Conservation (phyloP, 2,113 vertebrate genomes). For the Suncus etruscus region DNA sequence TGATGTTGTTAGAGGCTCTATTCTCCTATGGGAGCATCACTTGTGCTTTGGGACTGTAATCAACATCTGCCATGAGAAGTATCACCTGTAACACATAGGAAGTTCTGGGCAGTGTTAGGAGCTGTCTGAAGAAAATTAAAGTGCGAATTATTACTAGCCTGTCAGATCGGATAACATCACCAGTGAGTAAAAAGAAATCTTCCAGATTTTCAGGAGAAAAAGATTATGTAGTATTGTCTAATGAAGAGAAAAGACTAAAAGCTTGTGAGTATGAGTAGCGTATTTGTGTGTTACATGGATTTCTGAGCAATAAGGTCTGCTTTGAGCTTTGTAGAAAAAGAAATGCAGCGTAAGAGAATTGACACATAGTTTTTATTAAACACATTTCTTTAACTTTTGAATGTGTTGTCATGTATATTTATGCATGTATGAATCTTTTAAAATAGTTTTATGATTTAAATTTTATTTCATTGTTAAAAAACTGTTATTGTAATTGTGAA, state of each 20-base stretch:
- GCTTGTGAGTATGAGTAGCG: constrained; percentile 85
- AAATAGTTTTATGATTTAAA: constrained; percentile 41
- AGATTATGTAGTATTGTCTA: not conserved
- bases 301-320: constrained; percentile 49
- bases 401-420: constrained; percentile 41
- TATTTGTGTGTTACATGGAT: constrained; percentile 1
- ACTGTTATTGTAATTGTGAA: constrained; percentile 43
- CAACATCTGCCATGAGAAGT: constrained; percentile 85
- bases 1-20: constrained; percentile 74
- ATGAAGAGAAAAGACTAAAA: constrained; percentile 73
- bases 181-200: constrained; percentile 63
- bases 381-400: constrained; percentile 57
- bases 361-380: constrained; percentile 29
- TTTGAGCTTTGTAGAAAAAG: constrained; percentile 65
- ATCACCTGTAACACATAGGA: constrained; percentile 85
- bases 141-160: constrained; percentile 56
- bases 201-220: constrained; percentile 45
- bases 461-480: constrained; percentile 25
- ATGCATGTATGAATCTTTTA: constrained; percentile 32
- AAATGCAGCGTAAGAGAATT: not conserved
- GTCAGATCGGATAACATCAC: constrained; percentile 32
- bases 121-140: constrained; percentile 70
- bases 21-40: constrained; percentile 68
- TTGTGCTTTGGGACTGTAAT: constrained; percentile 76
- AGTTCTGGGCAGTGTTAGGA: constrained; percentile 78